phyloP scores from a whole-genome alignment of 2,113 vertebrate species.

The Tragelaphus buxtoni region DNA sequence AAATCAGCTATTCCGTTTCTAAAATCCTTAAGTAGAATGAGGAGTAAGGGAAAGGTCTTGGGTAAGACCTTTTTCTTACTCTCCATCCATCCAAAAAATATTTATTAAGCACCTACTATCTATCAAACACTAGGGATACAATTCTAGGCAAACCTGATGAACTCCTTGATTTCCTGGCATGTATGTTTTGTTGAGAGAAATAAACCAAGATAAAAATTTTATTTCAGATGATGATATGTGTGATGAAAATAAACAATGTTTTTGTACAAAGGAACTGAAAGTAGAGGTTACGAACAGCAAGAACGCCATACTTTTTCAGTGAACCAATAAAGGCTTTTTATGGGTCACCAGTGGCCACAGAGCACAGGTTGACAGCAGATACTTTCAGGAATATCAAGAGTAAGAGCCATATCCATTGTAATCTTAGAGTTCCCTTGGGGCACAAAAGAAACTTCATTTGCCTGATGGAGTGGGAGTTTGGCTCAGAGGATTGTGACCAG shows the following conservation, averaged over 20 bases:
- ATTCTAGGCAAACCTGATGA: neutral
- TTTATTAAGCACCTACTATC: neutral
- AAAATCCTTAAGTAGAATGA: neutral
- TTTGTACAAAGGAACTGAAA: neutral
- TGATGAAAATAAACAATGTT: conserved; percentile 33
- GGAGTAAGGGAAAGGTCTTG: neutral
- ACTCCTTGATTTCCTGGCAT: neutral
- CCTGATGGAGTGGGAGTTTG: neutral
- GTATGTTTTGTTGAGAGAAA: neutral
- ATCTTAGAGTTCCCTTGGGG: neutral
- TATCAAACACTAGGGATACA: neutral
- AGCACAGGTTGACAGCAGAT: neutral
- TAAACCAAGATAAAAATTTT: neutral
- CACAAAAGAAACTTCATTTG: neutral
- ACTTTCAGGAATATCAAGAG: neutral
- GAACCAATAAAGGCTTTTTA: neutral
- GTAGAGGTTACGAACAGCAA: neutral
- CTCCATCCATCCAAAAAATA: neutral
- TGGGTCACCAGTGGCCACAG: neutral
- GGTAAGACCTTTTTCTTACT: neutral
- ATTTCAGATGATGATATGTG: neutral
- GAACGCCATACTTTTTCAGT: neutral
- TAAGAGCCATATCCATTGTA: neutral
- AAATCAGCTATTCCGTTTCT: neutral
- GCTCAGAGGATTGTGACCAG: neutral